These are phyloP conservation scores for Potamilus streckersoni DNA, from an alignment of 1,140 invertebrate genomes.

Conservation along the genomic window DNA sequence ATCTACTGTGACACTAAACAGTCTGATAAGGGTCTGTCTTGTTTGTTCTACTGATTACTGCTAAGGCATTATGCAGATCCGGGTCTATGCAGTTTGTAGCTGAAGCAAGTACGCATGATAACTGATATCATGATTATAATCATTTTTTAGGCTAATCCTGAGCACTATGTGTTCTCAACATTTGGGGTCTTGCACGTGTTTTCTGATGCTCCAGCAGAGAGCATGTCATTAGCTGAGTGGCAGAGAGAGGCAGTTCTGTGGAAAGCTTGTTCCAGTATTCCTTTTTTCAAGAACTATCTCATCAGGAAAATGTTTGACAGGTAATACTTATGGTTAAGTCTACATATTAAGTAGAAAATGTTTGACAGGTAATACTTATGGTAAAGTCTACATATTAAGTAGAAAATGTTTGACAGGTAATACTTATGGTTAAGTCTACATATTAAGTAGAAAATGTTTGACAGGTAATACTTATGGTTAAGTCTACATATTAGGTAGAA, in stretches of 20 bases:
- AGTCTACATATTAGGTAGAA: constrained; percentile 29
- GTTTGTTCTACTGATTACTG: too few relatives aligned
- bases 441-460: constrained; percentile 52
- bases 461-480: constrained; percentile 40
- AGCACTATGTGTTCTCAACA: constrained; percentile 66
- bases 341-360: too few relatives aligned
- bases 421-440: background rate
- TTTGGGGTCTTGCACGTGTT: constrained; percentile 66
- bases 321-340: constrained; percentile 29
- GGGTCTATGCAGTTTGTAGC: too few relatives aligned
- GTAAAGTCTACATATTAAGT: too few relatives aligned
- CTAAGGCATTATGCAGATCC: background rate
- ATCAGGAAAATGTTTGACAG: constrained; percentile 57
- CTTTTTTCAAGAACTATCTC: constrained; percentile 66
- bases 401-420: constrained; percentile 61
- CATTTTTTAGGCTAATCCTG: constrained; percentile 46
- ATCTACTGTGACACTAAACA: too few relatives aligned
- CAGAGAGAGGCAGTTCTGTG: constrained; percentile 64
- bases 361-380: constrained; percentile 52
- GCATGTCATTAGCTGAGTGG: constrained; percentile 62
- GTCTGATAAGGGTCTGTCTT: too few relatives aligned
- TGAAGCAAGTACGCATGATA: too few relatives aligned
- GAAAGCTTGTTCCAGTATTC: constrained; percentile 59
- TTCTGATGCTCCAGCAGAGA: constrained; percentile 55
- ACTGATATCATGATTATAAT: background rate